Percentiles rank a stretch among this genome's conserved stretches.
Evolutionary conservation across 2,888 invertebrate genomes (phyloP).

Genomic region (Drosophila fulvimacula): DNA sequence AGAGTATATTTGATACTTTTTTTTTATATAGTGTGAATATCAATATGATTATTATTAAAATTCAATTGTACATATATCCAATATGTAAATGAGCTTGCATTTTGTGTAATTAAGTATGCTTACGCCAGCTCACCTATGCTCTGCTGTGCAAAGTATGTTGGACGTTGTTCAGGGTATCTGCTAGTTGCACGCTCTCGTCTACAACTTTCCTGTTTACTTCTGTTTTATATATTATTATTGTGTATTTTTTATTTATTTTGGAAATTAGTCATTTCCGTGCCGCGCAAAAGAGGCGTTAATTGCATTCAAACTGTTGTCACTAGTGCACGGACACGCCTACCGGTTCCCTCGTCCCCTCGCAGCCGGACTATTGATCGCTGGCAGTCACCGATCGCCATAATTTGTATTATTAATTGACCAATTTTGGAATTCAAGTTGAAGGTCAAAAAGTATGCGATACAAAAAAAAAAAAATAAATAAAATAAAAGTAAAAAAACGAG

Average conservation of each 20-base stretch:
- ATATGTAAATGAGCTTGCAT: too few relatives aligned
- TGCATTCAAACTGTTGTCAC: constrained; percentile 73
- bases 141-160: background rate
- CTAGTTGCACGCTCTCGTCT: background rate
- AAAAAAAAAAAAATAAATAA: constrained; percentile 14
- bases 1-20: too few relatives aligned
- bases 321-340: constrained; percentile 48
- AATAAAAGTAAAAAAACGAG: constrained; percentile 29
- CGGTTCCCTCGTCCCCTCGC: background rate
- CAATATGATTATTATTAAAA: too few relatives aligned
- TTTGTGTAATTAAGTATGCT: too few relatives aligned
- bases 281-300: constrained; percentile 66
- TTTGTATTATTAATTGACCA: constrained; percentile 77
- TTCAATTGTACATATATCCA: too few relatives aligned
- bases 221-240: too few relatives aligned
- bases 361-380: constrained; percentile 18
- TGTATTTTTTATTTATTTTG: background rate
- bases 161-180: background rate
- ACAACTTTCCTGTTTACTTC: background rate
- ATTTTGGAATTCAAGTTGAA: constrained; percentile 80
- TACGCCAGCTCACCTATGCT: too few relatives aligned
- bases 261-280: constrained; percentile 74
- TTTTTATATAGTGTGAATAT: too few relatives aligned
- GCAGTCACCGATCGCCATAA: constrained; percentile 64
- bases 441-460: constrained; percentile 62